Evolutionary conservation across 2,888 invertebrate genomes (phyloP), one percentile per base, ranked within the genome.

Genomic region (Limnephilus rhombicus): DNA sequence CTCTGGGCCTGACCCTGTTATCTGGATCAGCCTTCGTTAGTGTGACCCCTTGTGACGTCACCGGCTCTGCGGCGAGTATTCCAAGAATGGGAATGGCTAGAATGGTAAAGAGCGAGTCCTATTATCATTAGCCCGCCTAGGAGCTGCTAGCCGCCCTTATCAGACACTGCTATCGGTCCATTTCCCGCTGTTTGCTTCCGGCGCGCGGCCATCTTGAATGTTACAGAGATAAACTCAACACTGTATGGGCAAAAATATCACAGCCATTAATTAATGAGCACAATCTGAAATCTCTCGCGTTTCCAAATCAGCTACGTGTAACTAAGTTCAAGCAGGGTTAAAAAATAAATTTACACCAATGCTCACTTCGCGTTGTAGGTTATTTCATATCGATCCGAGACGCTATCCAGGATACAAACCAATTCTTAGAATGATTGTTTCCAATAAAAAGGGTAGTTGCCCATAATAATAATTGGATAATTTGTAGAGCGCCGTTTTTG

Each of bases 181-280:
- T 41, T 85, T 85, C 85, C 85, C 85, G 85, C 85, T 45, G 85
- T 85, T 41, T 24, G 85, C 41, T 41, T 85, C 85, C 85, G 85
- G 45, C 85, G n/a, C 34, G 41, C 83, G 83, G 83, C 83, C 83
- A 83, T 83, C 37, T 83, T 83, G 83, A 83, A 83, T 34, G 7
- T 34, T 24, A 18, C 7, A 5, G 31, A 37, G 37, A 37, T 34
- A 34, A 83, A 83, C 83, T 24, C 34, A 3, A 34, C 24, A 41
- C 24, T 45, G 24, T 41, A 85, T 13, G 85, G 85, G 85, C 85
- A 41, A 85, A 85, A 85, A 24, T 85, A 11, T 85, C 85, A 41
- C 12, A 85, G 9, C 45, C 29, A 24, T 45, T 85, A n/a, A 85
- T 37, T 85, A 24, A 34, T 9, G 83, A 31, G 83, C 37, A 18